These are phyloP conservation scores for Notarius lentiginosus DNA, from an alignment of 2,113 vertebrate genomes.

Conservation along the genomic window DNA sequence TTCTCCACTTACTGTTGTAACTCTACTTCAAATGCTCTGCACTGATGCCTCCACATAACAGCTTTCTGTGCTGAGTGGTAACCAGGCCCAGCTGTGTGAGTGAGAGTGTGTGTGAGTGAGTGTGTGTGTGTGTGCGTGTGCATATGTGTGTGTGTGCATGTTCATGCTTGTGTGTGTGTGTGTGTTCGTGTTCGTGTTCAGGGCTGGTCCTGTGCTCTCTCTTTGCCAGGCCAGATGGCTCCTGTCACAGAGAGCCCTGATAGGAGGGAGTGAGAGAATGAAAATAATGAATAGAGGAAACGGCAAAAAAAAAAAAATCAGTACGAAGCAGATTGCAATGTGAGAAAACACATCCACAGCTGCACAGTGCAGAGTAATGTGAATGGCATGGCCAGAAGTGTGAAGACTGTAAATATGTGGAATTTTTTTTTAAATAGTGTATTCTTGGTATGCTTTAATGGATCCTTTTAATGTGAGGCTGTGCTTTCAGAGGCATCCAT, in stretches of 20 bases:
- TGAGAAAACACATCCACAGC: conserved; percentile 64
- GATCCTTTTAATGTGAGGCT: background rate
- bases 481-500: background rate
- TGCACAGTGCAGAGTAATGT: conserved; percentile 44
- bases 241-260: conserved; percentile 56
- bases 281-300: conserved; percentile 55
- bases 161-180: conserved; percentile 30
- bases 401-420: conserved; percentile 19
- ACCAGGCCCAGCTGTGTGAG: conserved; percentile 51
- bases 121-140: conserved; percentile 43
- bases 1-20: conserved; percentile 44
- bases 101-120: conserved; percentile 38
- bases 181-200: conserved; percentile 28
- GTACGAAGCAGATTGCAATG: conserved; percentile 42
- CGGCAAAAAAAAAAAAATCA: conserved; percentile 45
- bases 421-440: background rate
- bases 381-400: conserved; percentile 10
- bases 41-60: conserved; percentile 46
- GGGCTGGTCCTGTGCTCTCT: conserved; percentile 48
- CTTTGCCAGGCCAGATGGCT: conserved; percentile 66
- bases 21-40: conserved; percentile 30
- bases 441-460: background rate
- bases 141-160: conserved; percentile 35
- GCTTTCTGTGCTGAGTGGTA: conserved; percentile 43
- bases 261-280: conserved; percentile 50